These are phyloP conservation scores for Micromys minutus DNA, from an alignment of 2,113 vertebrate genomes.

Conservation along the genomic window DNA sequence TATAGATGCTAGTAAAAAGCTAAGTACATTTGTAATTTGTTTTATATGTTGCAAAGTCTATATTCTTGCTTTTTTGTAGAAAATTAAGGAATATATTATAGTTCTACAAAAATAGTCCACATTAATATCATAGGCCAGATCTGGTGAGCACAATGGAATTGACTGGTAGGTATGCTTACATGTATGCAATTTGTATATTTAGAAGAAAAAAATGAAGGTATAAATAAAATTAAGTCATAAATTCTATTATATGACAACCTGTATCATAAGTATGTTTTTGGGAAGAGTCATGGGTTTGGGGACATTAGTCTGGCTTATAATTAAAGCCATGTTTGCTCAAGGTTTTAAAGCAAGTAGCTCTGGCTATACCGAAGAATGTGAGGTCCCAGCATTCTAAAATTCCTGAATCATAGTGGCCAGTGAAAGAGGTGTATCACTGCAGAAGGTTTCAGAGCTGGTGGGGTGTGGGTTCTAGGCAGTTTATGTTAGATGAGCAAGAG, in stretches of 20 bases:
- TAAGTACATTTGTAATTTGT: not conserved
- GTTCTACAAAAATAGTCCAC: not conserved
- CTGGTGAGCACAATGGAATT: not conserved
- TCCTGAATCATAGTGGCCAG: not conserved
- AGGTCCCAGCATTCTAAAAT: not conserved
- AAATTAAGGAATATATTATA: not conserved
- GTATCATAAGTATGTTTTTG: not conserved
- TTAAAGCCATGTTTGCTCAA: slow-evolving; percentile 25
- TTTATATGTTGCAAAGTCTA: not conserved
- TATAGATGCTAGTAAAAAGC: slow-evolving; percentile 4
- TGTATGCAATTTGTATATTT: not conserved
- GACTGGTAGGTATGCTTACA: not conserved
- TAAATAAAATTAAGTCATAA: slow-evolving; percentile 31
- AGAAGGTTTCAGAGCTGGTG: not conserved
- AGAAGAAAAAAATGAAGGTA: not conserved
- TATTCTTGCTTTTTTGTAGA: not conserved
- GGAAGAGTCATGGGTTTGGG: not conserved
- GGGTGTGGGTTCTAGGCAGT: not conserved
- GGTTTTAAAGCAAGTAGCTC: not conserved
- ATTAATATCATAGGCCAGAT: slow-evolving; percentile 9
- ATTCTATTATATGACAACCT: not conserved
- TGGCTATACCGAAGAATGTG: not conserved
- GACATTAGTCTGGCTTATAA: not conserved
- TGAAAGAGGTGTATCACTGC: not conserved
- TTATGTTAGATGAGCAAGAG: not conserved